phyloP scores from a whole-genome alignment of 2,113 vertebrate genomes.

The Sphyrna mokarran region DNA sequence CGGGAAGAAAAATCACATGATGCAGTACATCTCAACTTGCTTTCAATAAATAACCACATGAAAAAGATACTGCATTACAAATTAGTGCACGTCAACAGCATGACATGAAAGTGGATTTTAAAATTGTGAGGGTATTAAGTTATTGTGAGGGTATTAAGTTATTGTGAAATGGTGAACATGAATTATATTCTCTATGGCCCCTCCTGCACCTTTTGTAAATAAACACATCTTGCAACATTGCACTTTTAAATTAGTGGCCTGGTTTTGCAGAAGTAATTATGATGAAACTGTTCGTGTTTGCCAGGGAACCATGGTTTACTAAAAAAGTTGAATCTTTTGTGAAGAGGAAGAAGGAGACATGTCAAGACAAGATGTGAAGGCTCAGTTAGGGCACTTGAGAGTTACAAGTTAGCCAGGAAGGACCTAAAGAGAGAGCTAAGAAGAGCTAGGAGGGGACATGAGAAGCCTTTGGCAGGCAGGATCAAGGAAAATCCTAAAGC shows the following conservation, averaged over 20 bases:
- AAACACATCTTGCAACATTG: not conserved
- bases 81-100: not conserved
- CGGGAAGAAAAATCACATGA: not conserved
- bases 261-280: not conserved
- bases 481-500: too few relatives aligned
- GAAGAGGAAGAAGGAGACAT: too few relatives aligned
- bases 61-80: not conserved
- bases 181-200: not conserved
- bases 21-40: not conserved
- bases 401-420: too few relatives aligned
- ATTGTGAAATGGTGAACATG: not conserved
- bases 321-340: too few relatives aligned
- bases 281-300: not conserved
- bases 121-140: not conserved
- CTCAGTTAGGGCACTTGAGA: too few relatives aligned
- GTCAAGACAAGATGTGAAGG: too few relatives aligned
- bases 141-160: not conserved
- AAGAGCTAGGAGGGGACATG: too few relatives aligned
- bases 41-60: not conserved
- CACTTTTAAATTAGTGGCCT: not conserved
- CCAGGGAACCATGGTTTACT: too few relatives aligned
- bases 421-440: too few relatives aligned
- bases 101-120: not conserved
- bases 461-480: too few relatives aligned
- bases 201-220: not conserved